A percentile compares a stretch with the other conserved stretches of the same genome.
Conservation (phyloP, 37 sponge, comb jelly and placozoan species). For the Geodia barretti region DNA sequence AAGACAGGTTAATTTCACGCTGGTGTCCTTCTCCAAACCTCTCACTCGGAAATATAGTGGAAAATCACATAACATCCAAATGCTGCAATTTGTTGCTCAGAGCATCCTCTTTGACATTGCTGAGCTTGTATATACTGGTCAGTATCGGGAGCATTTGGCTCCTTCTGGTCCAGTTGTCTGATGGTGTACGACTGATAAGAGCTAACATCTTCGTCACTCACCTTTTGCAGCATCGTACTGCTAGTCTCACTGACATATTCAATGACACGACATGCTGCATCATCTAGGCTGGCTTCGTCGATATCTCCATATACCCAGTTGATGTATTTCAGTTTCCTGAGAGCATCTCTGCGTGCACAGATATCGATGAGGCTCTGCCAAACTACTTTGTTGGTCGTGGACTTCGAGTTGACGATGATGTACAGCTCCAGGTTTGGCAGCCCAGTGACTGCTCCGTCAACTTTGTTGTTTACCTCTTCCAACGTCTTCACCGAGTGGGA, state of each 20-base stretch:
- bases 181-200: slow-evolving; percentile 61
- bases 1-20: too few species aligned
- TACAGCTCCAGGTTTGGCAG: slow-evolving; percentile 29
- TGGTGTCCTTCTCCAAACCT: slow-evolving; percentile 55
- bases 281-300: slow-evolving; percentile 29
- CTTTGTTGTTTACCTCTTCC: too few species aligned
- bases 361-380: slow-evolving; percentile 46
- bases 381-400: slow-evolving; percentile 41
- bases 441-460: too few species aligned
- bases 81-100: slow-evolving; percentile 31
- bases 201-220: slow-evolving; percentile 15
- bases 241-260: slow-evolving; percentile 24
- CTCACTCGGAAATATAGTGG: slow-evolving; percentile 43
- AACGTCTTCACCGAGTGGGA: slow-evolving; percentile 37
- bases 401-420: slow-evolving; percentile 34
- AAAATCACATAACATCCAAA: slow-evolving; percentile 53
- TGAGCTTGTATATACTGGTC: slow-evolving; percentile 69
- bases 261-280: slow-evolving; percentile 35
- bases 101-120: slow-evolving; percentile 40
- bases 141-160: slow-evolving; percentile 26
- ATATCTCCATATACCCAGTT: slow-evolving; percentile 65
- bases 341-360: slow-evolving; percentile 14
- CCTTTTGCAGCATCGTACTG: slow-evolving; percentile 49
- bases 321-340: slow-evolving; percentile 21
- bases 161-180: slow-evolving; percentile 23